Base-by-base conservation (phyloP, 2,888 invertebrate species). In the Spilosoma lubricipeda region DNA sequence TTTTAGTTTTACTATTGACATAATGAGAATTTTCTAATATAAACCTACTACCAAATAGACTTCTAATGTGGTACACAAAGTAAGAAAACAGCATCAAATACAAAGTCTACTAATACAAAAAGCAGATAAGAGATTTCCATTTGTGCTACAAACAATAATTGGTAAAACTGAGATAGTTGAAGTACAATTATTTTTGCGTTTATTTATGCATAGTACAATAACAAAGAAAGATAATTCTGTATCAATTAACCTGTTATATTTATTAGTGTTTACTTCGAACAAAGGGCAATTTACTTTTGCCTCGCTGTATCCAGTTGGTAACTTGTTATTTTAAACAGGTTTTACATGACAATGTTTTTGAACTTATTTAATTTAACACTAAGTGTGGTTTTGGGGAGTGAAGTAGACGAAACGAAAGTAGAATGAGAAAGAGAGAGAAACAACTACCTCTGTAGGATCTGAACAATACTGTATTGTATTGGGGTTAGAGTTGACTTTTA, bases 231-330 rank as follows among this genome's bases (percentile, higher is more conserved):
- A 30, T 64, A 56, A 80, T 80, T 74, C 76, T 76, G 71, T 74
- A 67, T 63, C 80, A 83, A 81, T 83, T 83, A 82, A 71, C 73
- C 70, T 70, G 74, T 75, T 81, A 77, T 77, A 65, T 74, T 82
- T 78, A 76, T 81, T 73, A 48, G 33, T 73, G n/a, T 73, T 72
- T 71, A 68, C 72, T 70, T 72, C 70, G 76, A 72, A 83, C 84
- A 83, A 83, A 83, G 79, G 67, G 56, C 65, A 66, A 70, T 80
- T 80, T 74, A 67, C 39, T 79, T 68, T 77, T 75, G 42, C 79
- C 67, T 80, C 72, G 74, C 77, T 59, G 67, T 18, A 45, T 8
- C 2, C 67, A 71, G 33, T 39, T 74, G 73, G 63, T 72, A 73
- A 52, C 71, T 75, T 30, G 69, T 36, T 42, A 13, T 36, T 64